Evolutionary conservation across 1,140 invertebrate species (phyloP).

Genomic region (Littorina saxatilis): DNA sequence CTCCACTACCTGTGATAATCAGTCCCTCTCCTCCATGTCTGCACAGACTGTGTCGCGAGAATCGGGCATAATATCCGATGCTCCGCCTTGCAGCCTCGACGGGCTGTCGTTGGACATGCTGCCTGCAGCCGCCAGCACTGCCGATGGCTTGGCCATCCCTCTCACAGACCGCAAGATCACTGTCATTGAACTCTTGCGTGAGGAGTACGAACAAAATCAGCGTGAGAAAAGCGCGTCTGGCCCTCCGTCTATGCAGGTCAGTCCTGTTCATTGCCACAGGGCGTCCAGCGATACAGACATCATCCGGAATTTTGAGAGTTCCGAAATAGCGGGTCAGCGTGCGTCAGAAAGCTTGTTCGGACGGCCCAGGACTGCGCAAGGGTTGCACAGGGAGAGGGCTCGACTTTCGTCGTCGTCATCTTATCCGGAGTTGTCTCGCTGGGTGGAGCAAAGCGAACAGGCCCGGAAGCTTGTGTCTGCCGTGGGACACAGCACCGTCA

Average conservation of each 20-base stretch:
- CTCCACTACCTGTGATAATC: not conserved
- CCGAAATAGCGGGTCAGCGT: conserved; percentile 1
- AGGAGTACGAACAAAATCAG: conserved; percentile 62
- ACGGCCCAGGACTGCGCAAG: conserved; percentile 1
- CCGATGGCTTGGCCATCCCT: not conserved
- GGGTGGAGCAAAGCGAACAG: conserved; percentile 47
- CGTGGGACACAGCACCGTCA: conserved; percentile 60
- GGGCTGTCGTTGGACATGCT: no score
- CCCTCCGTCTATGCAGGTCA: conserved; percentile 3
- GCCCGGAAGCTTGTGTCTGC: conserved; percentile 68
- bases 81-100: not conserved
- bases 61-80: not conserved
- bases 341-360: not conserved
- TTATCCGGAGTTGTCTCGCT: conserved; percentile 67
- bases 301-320: conserved; percentile 48
- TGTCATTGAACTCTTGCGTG: conserved; percentile 68
- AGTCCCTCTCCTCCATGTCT: not conserved
- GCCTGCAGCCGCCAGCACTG: not conserved
- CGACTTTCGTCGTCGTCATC: conserved; percentile 64
- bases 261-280: conserved; percentile 51
- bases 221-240: conserved; percentile 34
- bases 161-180: conserved; percentile 52
- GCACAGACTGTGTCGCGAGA: not conserved
- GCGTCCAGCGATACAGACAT: conserved; percentile 64
- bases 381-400: conserved; percentile 36